These are phyloP conservation scores for Cygnus buccinator DNA, from an alignment of 2,113 vertebrate species.

Conservation along the genomic window DNA sequence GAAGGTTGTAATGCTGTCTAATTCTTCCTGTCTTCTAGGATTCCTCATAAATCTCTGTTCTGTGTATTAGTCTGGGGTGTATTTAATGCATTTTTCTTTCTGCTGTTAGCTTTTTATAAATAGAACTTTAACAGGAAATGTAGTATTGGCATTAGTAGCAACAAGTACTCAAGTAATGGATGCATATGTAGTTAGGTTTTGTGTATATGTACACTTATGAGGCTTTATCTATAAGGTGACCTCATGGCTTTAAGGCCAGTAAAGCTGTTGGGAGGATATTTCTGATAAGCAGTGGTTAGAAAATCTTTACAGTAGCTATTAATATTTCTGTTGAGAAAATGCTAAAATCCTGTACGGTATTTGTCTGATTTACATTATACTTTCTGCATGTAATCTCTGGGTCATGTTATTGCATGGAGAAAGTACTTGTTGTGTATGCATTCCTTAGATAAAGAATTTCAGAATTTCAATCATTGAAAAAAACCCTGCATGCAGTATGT, in stretches of 20 bases:
- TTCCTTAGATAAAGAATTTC: neutral
- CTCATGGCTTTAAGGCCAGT: neutral
- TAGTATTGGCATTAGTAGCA: neutral
- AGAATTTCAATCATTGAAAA: neutral
- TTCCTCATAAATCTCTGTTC: neutral
- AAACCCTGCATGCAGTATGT: neutral
- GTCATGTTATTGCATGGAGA: neutral
- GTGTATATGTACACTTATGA: neutral
- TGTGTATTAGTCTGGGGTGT: neutral
- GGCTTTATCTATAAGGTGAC: neutral
- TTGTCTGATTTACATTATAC: neutral
- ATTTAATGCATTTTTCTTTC: slow-evolving; percentile 16
- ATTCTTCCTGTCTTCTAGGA: neutral
- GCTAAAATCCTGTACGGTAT: neutral
- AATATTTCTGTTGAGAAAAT: neutral
- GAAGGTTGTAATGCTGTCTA: neutral
- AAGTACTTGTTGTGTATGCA: neutral
- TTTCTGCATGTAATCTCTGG: neutral
- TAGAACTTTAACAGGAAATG: neutral
- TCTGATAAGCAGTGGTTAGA: neutral
- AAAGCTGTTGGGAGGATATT: neutral
- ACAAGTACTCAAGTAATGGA: neutral
- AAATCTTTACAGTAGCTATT: neutral
- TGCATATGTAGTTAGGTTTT: neutral
- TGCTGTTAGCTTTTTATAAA: neutral